Percentiles rank a stretch among this genome's conserved stretches.
These are phyloP conservation scores for Micromussa lordhowensis DNA, from an alignment of 92 coral and sea anemone genomes.

Conservation along the genomic window DNA sequence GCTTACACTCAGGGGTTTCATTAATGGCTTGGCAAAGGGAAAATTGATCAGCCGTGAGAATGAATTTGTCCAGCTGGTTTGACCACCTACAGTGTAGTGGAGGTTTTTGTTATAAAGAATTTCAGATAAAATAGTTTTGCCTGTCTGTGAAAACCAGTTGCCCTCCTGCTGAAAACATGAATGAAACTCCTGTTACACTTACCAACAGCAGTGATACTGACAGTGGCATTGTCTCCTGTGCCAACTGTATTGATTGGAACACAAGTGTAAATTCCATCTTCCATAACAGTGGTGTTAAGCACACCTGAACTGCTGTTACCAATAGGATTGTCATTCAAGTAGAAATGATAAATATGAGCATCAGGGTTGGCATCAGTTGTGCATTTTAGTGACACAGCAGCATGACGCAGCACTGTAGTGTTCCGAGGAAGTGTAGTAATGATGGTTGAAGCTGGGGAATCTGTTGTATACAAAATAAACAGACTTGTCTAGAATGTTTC, in stretches of 20 bases:
- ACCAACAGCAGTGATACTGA: conserved; percentile 34
- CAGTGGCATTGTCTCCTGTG: conserved; percentile 45
- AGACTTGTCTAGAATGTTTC: no score
- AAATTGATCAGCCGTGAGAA: no score
- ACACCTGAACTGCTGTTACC: conserved; percentile 36
- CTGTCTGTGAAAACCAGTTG: no score
- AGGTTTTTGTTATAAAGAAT: no score
- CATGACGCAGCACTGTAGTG: conserved; percentile 13
- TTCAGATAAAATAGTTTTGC: no score
- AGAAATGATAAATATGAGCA: conserved; percentile 49
- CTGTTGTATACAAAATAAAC: neutral
- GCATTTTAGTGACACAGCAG: conserved; percentile 8
- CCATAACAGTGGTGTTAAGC: neutral
- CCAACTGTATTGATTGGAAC: conserved; percentile 47
- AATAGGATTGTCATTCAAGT: conserved; percentile 25
- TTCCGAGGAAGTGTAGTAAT: conserved; percentile 1
- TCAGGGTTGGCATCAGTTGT: conserved; percentile 48
- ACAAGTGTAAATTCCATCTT: conserved; percentile 53
- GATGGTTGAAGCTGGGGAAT: neutral
- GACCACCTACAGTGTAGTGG: no score
- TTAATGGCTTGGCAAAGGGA: no score
- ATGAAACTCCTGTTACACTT: neutral
- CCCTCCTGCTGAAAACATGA: no score
- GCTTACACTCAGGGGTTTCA: no score
- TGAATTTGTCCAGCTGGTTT: no score